Conservation (phyloP, 2,888 invertebrate species). For the Ceramica pisi region DNA sequence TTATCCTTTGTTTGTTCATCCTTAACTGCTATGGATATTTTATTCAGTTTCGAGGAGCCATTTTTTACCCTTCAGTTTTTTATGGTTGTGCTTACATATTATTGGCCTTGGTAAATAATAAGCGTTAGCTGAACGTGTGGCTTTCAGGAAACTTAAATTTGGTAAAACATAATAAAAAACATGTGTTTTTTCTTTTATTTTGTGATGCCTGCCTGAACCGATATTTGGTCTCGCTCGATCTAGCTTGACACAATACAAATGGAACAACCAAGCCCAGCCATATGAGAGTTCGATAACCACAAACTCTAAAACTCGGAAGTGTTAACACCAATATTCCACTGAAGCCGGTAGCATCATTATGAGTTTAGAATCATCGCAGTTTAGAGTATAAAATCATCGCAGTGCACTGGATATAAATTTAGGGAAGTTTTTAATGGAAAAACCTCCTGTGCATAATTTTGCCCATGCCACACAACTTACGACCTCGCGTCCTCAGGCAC, state of each 20-base stretch:
- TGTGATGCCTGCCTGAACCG: too few species aligned
- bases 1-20: conserved; percentile 77
- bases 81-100: not conserved
- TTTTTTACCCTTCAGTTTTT: conserved; percentile 4
- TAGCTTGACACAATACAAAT: too few species aligned
- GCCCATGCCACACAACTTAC: not conserved
- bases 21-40: conserved; percentile 63
- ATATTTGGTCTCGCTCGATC: too few species aligned
- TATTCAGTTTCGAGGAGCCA: conserved; percentile 26
- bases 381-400: not conserved
- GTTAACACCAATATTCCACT: not conserved
- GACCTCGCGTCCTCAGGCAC: not conserved
- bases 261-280: too few species aligned
- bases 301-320: not conserved
- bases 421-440: not conserved
- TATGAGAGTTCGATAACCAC: not conserved
- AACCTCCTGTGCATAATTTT: conserved; percentile 6
- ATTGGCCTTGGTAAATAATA: conserved; percentile 2
- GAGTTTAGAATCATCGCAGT: not conserved
- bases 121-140: not conserved
- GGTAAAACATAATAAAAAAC: not conserved
- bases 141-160: not conserved
- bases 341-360: not conserved
- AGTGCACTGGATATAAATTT: not conserved
- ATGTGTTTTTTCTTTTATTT: too few species aligned